These are phyloP conservation scores for Abramis brama DNA, from an alignment of 2,113 vertebrate species.

Conservation along the genomic window DNA sequence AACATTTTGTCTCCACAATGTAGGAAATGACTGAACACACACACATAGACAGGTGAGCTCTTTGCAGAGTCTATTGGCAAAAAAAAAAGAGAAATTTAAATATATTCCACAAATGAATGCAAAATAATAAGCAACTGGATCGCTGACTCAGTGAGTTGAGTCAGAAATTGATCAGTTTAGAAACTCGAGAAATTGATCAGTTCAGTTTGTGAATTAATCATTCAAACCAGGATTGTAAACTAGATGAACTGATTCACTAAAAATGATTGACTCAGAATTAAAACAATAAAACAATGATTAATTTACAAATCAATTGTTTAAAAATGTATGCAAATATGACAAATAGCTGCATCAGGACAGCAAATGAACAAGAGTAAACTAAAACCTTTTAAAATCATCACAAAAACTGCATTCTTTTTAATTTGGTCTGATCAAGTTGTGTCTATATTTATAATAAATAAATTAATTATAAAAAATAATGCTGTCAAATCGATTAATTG, in stretches of 20 bases:
- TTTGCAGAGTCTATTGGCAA: background rate
- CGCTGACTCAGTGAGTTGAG: background rate
- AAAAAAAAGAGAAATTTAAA: background rate
- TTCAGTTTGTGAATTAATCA: background rate
- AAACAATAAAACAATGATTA: background rate
- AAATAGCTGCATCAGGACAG: background rate
- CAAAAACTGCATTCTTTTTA: background rate
- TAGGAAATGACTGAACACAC: too few species aligned
- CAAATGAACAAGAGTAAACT: background rate
- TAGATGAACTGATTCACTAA: background rate
- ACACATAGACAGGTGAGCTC: background rate
- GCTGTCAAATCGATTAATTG: too few species aligned
- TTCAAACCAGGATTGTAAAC: background rate
- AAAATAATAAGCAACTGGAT: background rate
- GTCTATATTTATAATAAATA: background rate
- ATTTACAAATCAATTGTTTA: background rate
- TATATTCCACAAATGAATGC: background rate
- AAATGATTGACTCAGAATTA: background rate
- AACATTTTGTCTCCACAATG: too few species aligned
- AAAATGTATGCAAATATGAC: background rate
- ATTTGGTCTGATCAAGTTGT: background rate
- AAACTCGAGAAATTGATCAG: background rate
- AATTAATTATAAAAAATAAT: background rate
- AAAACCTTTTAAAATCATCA: too few species aligned
- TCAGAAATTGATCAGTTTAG: too few species aligned